These are phyloP conservation scores for Sycon ciliatum DNA, from an alignment of 37 sponge, comb jelly and placozoan genomes.

Conservation along the genomic window DNA sequence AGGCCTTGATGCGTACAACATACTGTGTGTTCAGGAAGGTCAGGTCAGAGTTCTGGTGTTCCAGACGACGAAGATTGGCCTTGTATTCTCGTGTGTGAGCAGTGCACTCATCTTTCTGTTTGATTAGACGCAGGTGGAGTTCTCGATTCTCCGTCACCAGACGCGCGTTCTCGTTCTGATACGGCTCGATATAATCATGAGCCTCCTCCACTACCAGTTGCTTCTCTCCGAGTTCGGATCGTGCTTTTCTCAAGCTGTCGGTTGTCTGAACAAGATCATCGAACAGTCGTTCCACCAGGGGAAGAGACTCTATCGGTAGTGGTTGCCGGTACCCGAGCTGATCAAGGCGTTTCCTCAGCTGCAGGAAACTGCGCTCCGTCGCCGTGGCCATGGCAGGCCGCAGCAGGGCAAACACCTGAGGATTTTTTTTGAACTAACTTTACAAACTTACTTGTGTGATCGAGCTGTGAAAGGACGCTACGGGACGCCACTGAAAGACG, in stretches of 20 bases:
- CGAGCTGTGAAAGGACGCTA: too few species aligned
- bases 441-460: too few species aligned
- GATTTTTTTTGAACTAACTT: too few species aligned
- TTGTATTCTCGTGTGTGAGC: constrained; percentile 54
- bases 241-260: constrained; percentile 80
- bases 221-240: constrained; percentile 56
- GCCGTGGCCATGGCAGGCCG: constrained; percentile 13
- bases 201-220: constrained; percentile 52
- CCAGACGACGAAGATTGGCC: constrained; percentile 58
- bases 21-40: constrained; percentile 97
- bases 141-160: constrained; percentile 80
- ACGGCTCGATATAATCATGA: constrained; percentile 75
- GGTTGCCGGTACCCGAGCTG: constrained; percentile 96
- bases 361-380: constrained; percentile 78
- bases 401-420: background rate
- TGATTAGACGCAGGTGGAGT: constrained; percentile 75
- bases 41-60: constrained; percentile 93
- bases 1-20: constrained; percentile 50
- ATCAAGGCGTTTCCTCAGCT: constrained; percentile 83
- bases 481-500: too few species aligned
- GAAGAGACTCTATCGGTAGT: constrained; percentile 75
- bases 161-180: constrained; percentile 82
- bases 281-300: constrained; percentile 85
- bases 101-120: constrained; percentile 66
- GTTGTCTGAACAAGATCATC: constrained; percentile 94